Evolutionary conservation across 2,888 invertebrate species (phyloP).

Genomic region (Suillia variegata): DNA sequence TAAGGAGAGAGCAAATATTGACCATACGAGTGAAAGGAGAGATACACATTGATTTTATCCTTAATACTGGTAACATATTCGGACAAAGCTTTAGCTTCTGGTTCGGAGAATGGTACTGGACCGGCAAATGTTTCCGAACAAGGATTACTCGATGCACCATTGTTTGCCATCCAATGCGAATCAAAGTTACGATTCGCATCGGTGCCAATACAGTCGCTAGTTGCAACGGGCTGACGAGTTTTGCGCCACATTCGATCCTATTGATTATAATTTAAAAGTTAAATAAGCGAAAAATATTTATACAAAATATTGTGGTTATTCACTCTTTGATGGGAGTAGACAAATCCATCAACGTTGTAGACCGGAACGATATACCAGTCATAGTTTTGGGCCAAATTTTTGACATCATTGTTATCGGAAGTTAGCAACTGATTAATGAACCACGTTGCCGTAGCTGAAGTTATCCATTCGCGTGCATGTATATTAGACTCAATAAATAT

Average conservation of each 20-base stretch:
- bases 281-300: background rate
- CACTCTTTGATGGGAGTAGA: constrained; percentile 68
- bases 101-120: constrained; percentile 65
- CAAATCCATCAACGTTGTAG: constrained; percentile 78
- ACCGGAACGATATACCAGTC: constrained; percentile 80
- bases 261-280: background rate
- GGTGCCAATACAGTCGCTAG: constrained; percentile 51
- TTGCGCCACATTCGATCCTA: constrained; percentile 72
- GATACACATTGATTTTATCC: constrained; percentile 62
- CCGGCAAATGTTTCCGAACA: constrained; percentile 64
- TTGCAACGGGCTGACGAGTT: constrained; percentile 64
- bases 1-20: constrained; percentile 68
- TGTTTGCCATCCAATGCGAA: constrained; percentile 50
- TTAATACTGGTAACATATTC: constrained; percentile 61
- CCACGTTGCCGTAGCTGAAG: constrained; percentile 72
- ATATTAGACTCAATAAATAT: constrained; percentile 72
- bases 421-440: constrained; percentile 74
- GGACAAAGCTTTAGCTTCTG: constrained; percentile 63
- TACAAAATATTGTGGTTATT: background rate
- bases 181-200: constrained; percentile 60
- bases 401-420: constrained; percentile 64
- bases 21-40: constrained; percentile 71
- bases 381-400: constrained; percentile 68
- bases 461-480: constrained; percentile 75
- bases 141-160: constrained; percentile 62